Evolutionary conservation across 1,140 invertebrate genomes (phyloP).

Genomic region (Aleiodes sp.): DNA sequence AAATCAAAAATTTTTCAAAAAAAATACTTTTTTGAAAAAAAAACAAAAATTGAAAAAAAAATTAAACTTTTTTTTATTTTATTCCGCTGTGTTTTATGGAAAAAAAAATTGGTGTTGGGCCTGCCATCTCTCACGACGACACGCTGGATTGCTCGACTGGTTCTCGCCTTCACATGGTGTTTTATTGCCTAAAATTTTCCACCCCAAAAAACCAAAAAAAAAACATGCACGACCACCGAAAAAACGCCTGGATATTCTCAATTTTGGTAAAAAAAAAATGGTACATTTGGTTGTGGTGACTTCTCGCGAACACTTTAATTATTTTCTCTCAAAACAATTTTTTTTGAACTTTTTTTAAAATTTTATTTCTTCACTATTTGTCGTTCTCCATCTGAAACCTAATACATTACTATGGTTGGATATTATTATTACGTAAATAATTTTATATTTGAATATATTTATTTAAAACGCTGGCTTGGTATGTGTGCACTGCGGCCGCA

Average conservation of each 20-base stretch:
- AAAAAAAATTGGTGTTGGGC: slow-evolving; percentile 47
- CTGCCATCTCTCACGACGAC: slow-evolving; percentile 35
- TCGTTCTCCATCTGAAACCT: slow-evolving; percentile 16
- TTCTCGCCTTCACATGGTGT: slow-evolving; percentile 34
- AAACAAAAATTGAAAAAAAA: slow-evolving; percentile 32
- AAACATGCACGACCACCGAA: background rate
- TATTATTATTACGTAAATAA: slow-evolving; percentile 41
- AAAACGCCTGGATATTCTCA: slow-evolving; percentile 37
- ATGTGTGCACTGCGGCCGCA: slow-evolving; percentile 56
- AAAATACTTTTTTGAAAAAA: slow-evolving; percentile 15
- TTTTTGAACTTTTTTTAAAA: too few species aligned
- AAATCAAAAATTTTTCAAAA: slow-evolving; percentile 30
- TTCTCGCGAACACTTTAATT: too few species aligned
- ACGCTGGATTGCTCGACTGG: slow-evolving; percentile 35
- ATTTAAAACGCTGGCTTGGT: slow-evolving; percentile 55
- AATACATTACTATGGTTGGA: background rate
- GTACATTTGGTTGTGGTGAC: too few species aligned
- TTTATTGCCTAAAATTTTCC: slow-evolving; percentile 14
- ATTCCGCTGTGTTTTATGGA: slow-evolving; percentile 22
- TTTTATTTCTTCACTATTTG: slow-evolving; percentile 4
- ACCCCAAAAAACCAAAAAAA: slow-evolving; percentile 10
- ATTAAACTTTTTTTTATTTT: slow-evolving; percentile 6
- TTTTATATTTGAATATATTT: slow-evolving; percentile 42
- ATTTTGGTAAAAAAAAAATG: too few species aligned
- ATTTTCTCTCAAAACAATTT: too few species aligned